phyloP scores from a whole-genome alignment of 2,888 invertebrate genomes.

The Xestobium rufovillosum region DNA sequence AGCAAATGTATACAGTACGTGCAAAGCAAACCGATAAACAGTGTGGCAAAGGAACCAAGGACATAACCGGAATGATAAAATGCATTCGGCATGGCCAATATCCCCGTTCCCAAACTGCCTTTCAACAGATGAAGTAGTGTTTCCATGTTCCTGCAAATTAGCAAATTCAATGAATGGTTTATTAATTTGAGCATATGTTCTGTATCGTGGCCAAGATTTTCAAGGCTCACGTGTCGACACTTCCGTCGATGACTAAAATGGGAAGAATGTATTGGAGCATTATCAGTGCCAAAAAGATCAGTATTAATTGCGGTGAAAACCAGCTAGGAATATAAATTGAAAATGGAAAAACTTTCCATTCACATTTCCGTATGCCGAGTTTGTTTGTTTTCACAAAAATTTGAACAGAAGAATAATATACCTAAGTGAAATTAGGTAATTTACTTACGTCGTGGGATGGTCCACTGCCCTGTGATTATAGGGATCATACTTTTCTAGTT shows the following conservation, averaged over 20 bases:
- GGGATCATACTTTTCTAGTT: conserved; percentile 55
- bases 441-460: conserved; percentile 69
- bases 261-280: too few relatives aligned
- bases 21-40: conserved; percentile 80
- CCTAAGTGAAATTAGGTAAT: too few relatives aligned
- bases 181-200: conserved; percentile 2
- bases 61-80: conserved; percentile 75
- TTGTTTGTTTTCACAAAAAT: too few relatives aligned
- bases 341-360: too few relatives aligned
- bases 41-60: conserved; percentile 72
- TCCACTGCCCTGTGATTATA: conserved; percentile 58
- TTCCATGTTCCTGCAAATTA: conserved; percentile 59
- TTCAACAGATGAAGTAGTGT: conserved; percentile 80
- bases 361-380: too few relatives aligned
- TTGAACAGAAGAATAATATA: too few relatives aligned
- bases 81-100: conserved; percentile 84
- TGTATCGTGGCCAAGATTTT: too few relatives aligned
- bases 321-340: too few relatives aligned
- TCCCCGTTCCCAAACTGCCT: conserved; percentile 86
- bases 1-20: conserved; percentile 92
- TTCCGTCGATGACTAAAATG: too few relatives aligned
- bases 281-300: too few relatives aligned
- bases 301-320: too few relatives aligned
- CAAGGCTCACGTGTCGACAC: too few relatives aligned
- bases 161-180: conserved; percentile 9